Base-by-base conservation (phyloP, 2,113 vertebrate species). In the Naja naja region DNA sequence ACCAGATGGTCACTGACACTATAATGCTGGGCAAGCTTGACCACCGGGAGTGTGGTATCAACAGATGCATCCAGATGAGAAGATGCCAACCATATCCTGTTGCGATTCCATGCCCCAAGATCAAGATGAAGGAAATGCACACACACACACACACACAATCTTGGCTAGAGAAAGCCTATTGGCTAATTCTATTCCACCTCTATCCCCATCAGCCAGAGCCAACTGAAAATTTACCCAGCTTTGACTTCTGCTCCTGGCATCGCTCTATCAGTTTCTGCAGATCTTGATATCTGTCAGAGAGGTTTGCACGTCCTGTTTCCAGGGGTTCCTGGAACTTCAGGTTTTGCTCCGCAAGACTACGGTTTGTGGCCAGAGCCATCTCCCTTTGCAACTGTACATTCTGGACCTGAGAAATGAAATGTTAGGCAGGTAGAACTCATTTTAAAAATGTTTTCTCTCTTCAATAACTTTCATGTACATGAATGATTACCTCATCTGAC, bases 261-360 rank as follows among this genome's bases (percentile, higher is more conserved):
- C 85, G 96, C 27, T 98, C 96, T 2, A 97, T 95, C 81, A 99
- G 95, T 30, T 95, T 95, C 95, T 98, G 98, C 43, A 99, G 98
- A 95, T 99, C 97, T 74, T 97, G 96, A 58, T 99, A 99, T 90
- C 97, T 98, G 93, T 95, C 97, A 0, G 98, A 98, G 94, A 99
- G 98, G 47, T 97, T 96, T 0, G 98, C 95, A n/a, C n/a, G 98
- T 3, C 98, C 98, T 0, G 95, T 95, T 96, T 99, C 98, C 94
- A 99, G 95, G 0, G 97, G 98, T 0, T 95, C 98, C 93, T 98
- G 98, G 95, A 99, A 97, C 94, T 98, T 98, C 92, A 99, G 98
- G 97, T 99, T 99, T 95, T 96, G 98, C 95, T 99, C 99, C 0
- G 99, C 99, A 96, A 99, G 96, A 95, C 98, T 99, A n/a, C 99